A percentile compares a stretch with the other conserved stretches of the same genome.
These are phyloP conservation scores for Capromys pilorides DNA, from an alignment of 2,797 vertebrate species.

Conservation along the genomic window DNA sequence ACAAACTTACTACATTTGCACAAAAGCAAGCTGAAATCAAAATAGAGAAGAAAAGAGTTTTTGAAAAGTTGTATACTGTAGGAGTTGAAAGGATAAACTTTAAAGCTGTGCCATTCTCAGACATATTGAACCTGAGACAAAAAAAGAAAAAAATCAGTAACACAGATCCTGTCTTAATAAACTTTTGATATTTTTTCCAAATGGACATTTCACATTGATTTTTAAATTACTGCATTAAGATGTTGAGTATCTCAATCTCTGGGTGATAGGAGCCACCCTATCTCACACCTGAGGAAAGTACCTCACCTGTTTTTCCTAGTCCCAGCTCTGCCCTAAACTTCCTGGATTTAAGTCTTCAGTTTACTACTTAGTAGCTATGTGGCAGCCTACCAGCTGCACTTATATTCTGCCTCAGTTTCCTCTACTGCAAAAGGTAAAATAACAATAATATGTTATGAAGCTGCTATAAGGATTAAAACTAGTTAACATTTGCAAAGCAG, in stretches of 20 bases:
- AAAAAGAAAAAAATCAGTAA: background rate
- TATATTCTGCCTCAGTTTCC: background rate
- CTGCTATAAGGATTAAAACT: background rate
- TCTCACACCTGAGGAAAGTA: background rate
- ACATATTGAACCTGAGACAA: background rate
- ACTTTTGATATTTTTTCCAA: background rate
- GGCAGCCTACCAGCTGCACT: background rate
- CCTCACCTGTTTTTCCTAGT: background rate
- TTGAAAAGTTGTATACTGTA: no score
- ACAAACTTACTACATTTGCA: background rate
- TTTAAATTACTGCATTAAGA: background rate
- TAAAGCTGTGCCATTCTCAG: background rate
- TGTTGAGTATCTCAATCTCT: background rate
- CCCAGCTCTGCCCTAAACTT: background rate
- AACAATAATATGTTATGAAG: background rate
- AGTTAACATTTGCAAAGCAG: background rate
- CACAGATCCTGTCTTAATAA: background rate
- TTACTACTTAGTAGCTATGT: background rate
- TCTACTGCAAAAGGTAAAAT: background rate
- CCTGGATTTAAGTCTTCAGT: background rate
- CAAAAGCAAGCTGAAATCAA: background rate
- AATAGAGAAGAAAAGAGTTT: background rate
- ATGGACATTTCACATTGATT: slow-evolving; percentile 3
- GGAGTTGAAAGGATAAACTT: no score
- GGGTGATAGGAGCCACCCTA: background rate